Conservation (phyloP, 2,113 vertebrate species). For the Tupaia tana region DNA sequence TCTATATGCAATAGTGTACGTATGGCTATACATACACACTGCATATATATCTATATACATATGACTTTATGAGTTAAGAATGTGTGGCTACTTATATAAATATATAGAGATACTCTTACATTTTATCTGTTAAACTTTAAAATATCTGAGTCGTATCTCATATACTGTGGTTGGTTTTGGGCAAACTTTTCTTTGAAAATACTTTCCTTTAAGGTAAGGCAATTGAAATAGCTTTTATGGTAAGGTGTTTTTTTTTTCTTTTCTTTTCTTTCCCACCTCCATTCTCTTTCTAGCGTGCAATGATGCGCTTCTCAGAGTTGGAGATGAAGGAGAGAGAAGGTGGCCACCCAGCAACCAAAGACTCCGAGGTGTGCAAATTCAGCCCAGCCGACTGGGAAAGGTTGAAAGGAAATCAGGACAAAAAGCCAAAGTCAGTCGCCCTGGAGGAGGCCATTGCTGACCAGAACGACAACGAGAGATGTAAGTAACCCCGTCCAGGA, state of each 20-base stretch:
- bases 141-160: constrained; percentile 83
- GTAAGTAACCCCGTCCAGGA: constrained; percentile 82
- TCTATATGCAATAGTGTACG: constrained; percentile 83
- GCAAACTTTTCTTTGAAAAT: constrained; percentile 85
- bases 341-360: constrained; percentile 92
- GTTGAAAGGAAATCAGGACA: constrained; percentile 90
- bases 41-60: constrained; percentile 60
- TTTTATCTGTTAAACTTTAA: constrained; percentile 76
- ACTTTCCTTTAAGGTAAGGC: constrained; percentile 89
- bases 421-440: constrained; percentile 89
- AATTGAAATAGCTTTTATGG: constrained; percentile 83
- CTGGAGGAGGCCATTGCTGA: constrained; percentile 88
- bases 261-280: constrained; percentile 88
- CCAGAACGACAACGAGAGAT: constrained; percentile 89
- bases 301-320: constrained; percentile 98
- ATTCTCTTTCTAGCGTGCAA: constrained; percentile 94
- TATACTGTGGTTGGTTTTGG: constrained; percentile 86
- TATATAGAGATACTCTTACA: constrained; percentile 82
- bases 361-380: constrained; percentile 91
- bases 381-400: constrained; percentile 91
- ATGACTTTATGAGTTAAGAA: constrained; percentile 80
- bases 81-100: constrained; percentile 82
- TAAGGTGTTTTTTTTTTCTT: constrained; percentile 81
- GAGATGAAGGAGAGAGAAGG: constrained; percentile 97
- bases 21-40: constrained; percentile 74